phyloP scores from a whole-genome alignment of 2,888 invertebrate species.

The Gortyna flavago region DNA sequence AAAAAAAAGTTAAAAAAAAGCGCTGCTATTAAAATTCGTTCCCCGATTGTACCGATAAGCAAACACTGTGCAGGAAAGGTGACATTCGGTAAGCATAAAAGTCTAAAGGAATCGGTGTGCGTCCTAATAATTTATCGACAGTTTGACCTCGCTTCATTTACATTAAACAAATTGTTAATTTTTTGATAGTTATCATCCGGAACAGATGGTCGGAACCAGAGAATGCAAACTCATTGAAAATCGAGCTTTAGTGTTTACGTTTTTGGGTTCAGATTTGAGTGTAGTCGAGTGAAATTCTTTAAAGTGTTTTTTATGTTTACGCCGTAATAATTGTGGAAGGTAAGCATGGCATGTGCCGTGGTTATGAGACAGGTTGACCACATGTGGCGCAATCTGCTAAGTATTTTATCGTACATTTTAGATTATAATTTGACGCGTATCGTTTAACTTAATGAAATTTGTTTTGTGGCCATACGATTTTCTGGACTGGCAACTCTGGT shows the following conservation, averaged over 20 bases:
- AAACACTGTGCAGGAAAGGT: slow-evolving; percentile 83
- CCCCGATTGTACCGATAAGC: slow-evolving; percentile 84
- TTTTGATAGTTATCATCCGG: slow-evolving; percentile 89
- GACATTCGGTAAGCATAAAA: slow-evolving; percentile 88
- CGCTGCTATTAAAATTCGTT: slow-evolving; percentile 78
- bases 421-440: slow-evolving; percentile 83
- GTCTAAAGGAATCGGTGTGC: slow-evolving; percentile 83
- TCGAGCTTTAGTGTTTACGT: slow-evolving; percentile 41
- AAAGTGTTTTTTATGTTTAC: slow-evolving; percentile 81
- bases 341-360: slow-evolving; percentile 88
- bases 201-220: slow-evolving; percentile 84
- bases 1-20: slow-evolving; percentile 75
- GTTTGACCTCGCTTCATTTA: slow-evolving; percentile 88
- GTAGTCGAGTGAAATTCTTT: slow-evolving; percentile 66
- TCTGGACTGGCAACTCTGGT: slow-evolving; percentile 55
- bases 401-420: slow-evolving; percentile 84
- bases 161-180: slow-evolving; percentile 91
- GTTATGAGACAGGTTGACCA: slow-evolving; percentile 90
- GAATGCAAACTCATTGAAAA: slow-evolving; percentile 55
- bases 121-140: slow-evolving; percentile 87
- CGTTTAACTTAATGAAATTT: slow-evolving; percentile 82
- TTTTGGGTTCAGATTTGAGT: slow-evolving; percentile 59
- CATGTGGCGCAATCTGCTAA: slow-evolving; percentile 88
- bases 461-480: slow-evolving; percentile 72
- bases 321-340: slow-evolving; percentile 85